These are phyloP conservation scores for Cerceris rybyensis DNA, from an alignment of 2,888 invertebrate species.

Conservation along the genomic window DNA sequence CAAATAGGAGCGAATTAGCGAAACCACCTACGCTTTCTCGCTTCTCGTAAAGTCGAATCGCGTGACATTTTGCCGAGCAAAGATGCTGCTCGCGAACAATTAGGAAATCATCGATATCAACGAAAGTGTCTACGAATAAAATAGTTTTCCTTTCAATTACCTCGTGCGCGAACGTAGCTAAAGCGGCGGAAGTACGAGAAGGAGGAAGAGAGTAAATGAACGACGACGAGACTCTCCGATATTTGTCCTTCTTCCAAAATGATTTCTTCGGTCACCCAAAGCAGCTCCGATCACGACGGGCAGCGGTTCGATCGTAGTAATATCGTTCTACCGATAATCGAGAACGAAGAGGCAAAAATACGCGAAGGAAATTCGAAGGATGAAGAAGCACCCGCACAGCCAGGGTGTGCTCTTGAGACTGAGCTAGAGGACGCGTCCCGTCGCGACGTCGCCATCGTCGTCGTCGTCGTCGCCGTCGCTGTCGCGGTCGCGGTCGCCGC, in stretches of 20 bases:
- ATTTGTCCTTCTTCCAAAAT: too few relatives aligned
- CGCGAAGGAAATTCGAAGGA: slow-evolving; percentile 36
- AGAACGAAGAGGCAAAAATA: not conserved
- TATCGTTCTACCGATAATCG: not conserved
- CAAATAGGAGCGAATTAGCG: too few relatives aligned
- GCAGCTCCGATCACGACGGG: too few relatives aligned
- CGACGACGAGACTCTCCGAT: too few relatives aligned
- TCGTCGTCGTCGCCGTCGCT: slow-evolving; percentile 71
- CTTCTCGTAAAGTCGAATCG: too few relatives aligned
- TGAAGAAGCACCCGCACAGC: slow-evolving; percentile 72
- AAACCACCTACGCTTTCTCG: too few relatives aligned
- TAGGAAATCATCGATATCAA: too few relatives aligned
- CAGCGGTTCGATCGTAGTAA: not conserved
- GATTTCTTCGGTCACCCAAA: too few relatives aligned
- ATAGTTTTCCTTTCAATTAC: slow-evolving; percentile 31
- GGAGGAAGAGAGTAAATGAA: not conserved
- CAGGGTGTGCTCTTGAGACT: slow-evolving; percentile 81
- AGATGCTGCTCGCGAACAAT: too few relatives aligned
- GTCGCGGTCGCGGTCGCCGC: slow-evolving; percentile 71
- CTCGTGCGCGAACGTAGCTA: slow-evolving; percentile 38
- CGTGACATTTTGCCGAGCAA: too few relatives aligned
- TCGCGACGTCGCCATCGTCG: slow-evolving; percentile 69
- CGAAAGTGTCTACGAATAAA: not conserved
- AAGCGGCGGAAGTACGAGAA: slow-evolving; percentile 6
- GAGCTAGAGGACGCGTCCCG: slow-evolving; percentile 80